Evolutionary conservation across 1,140 invertebrate species (phyloP).

Genomic region (Pseudobourletiella spinata): DNA sequence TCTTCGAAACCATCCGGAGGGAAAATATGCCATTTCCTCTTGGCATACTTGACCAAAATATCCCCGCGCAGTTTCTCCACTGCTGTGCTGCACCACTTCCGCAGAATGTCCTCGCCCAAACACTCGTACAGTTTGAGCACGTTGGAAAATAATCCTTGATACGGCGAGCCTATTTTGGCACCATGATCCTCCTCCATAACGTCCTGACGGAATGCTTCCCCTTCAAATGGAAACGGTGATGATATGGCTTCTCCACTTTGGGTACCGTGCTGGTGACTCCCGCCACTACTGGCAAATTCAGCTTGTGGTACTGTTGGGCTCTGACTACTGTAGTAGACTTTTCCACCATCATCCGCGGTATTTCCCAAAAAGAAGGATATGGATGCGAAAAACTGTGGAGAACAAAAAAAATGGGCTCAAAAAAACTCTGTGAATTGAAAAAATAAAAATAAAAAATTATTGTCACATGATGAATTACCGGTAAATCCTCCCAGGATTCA

Average conservation of each 20-base stretch:
- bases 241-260: too few species aligned
- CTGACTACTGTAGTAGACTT: too few species aligned
- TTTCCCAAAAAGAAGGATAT: conserved; percentile 11
- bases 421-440: too few species aligned
- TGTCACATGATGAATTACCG: too few species aligned
- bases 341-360: too few species aligned
- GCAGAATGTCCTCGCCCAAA: conserved; percentile 24
- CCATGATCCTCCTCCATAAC: conserved; percentile 3
- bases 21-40: conserved; percentile 25
- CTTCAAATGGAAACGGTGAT: too few species aligned
- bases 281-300: too few species aligned
- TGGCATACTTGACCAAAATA: conserved; percentile 11
- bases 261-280: too few species aligned
- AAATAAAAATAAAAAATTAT: conserved; percentile 4
- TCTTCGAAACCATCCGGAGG: conserved; percentile 3
- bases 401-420: not conserved
- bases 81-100: conserved; percentile 17
- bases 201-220: too few species aligned
- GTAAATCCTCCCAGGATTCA: conserved; percentile 30
- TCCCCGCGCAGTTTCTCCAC: conserved; percentile 7
- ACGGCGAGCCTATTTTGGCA: conserved; percentile 3
- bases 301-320: too few species aligned
- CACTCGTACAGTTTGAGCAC: conserved; percentile 16
- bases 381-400: conserved; percentile 28
- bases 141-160: conserved; percentile 16